Evolutionary conservation across 2,888 invertebrate species (phyloP), one percentile per base, ranked within the genome.

Genomic region (Phytoseiulus persimilis): DNA sequence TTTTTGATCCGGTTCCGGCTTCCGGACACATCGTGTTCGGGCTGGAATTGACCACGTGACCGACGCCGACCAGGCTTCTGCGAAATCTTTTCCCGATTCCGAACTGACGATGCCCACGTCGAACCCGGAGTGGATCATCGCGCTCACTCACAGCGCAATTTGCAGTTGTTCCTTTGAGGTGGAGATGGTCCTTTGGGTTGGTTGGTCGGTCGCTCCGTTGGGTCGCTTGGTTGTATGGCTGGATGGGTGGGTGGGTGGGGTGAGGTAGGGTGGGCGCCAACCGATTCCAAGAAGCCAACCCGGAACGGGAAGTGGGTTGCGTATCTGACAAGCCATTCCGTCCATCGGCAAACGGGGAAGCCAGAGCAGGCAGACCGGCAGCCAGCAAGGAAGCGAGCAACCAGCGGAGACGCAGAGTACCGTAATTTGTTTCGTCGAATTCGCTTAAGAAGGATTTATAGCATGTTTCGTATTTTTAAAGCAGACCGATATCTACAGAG

Each of bases 141-240:
- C 39, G 87, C 33, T 33, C 33, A 87, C 32, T 87, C 87, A 87
- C 87, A 87, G 39, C n/a, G 87, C 87, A 87, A 87, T 87, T 87
- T 87, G 87, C 87, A 87, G 87, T 87, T 87, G 87, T 87, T 87
- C 87, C 33, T 87, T 87, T 87, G 87, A 87, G 87, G 87, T 87
- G 87, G 87, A 87, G 33, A 87, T 87, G 87, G 87, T 87, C n/a
- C 33, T 87, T 14, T 33, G n/a, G 39, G 87, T 45, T 87, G 87
- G 33, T n/a, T 87, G 32, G 87, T 32, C 87, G 83, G 83, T n/a
- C 83, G 31, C 31, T 31, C 84, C 32, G 39, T n/a, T 45, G 9
- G 84, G 32, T 45, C 87, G n/a, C 39, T 32, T 87, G 87, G 33
- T 33, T 83, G 83, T 32, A 83, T 11, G 83, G n/a, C 83, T 83